phyloP scores from a whole-genome alignment of 1,140 invertebrate species.

The Aphidius ervi region DNA sequence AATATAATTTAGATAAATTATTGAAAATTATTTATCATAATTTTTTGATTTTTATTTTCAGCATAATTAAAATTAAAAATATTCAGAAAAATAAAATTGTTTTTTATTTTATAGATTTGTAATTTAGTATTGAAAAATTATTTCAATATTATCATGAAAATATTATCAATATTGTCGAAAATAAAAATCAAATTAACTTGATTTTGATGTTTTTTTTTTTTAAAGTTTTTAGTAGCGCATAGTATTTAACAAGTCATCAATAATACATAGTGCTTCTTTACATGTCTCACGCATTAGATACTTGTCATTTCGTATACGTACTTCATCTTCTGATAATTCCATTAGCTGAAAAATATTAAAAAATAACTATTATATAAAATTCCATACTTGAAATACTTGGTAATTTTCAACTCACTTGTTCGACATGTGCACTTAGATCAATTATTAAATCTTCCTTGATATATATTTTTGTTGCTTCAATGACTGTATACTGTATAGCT shows the following conservation, averaged over 20 bases:
- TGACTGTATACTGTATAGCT: slow-evolving; percentile 97
- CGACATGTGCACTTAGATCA: slow-evolving; percentile 92
- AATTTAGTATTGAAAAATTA: too few relatives aligned
- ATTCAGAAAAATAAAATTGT: too few relatives aligned
- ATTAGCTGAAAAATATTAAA: slow-evolving; percentile 67
- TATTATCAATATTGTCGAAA: too few relatives aligned
- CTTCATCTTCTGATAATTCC: slow-evolving; percentile 98
- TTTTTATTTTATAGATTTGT: too few relatives aligned
- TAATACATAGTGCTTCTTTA: slow-evolving; percentile 95
- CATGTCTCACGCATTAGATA: slow-evolving; percentile 99
- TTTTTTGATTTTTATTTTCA: too few relatives aligned
- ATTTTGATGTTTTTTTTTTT: too few relatives aligned
- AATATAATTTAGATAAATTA: too few relatives aligned
- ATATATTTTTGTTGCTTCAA: slow-evolving; percentile 97
- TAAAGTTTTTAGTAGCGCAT: slow-evolving; percentile 66
- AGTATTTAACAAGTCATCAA: slow-evolving; percentile 97
- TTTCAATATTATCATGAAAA: too few relatives aligned
- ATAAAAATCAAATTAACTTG: too few relatives aligned
- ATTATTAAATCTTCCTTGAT: slow-evolving; percentile 95
- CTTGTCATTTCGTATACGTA: slow-evolving; percentile 94
- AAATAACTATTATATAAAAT: slow-evolving; percentile 11
- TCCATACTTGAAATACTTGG: too few relatives aligned
- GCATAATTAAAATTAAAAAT: too few relatives aligned
- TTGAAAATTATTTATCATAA: too few relatives aligned
- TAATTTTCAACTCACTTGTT: slow-evolving; percentile 72